These are phyloP conservation scores for Cerceris rybyensis DNA, from an alignment of 2,888 invertebrate species.

Conservation along the genomic window DNA sequence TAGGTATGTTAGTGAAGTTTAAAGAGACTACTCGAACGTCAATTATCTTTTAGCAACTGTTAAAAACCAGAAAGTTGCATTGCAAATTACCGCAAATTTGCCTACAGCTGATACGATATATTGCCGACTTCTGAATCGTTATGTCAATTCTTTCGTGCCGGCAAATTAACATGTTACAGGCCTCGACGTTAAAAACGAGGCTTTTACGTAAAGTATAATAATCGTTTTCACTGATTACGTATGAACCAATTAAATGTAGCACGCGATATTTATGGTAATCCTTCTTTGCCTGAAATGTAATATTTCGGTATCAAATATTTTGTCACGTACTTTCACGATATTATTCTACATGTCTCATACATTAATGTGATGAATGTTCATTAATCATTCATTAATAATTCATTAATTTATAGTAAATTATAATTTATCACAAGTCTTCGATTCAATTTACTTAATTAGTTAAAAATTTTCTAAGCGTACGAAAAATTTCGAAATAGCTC, in stretches of 20 bases:
- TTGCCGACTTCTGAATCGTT: not conserved
- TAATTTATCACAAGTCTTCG: too few relatives aligned
- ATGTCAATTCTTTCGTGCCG: constrained; percentile 3
- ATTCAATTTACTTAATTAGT: too few relatives aligned
- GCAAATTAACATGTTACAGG: constrained; percentile 1
- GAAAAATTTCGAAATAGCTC: too few relatives aligned
- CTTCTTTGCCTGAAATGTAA: not conserved
- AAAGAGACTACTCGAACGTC: not conserved
- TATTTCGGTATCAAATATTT: not conserved
- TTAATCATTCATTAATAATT: too few relatives aligned
- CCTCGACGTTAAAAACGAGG: not conserved
- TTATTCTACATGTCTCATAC: not conserved
- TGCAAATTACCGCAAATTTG: not conserved
- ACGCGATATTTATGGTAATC: not conserved
- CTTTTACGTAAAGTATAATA: constrained; percentile 4
- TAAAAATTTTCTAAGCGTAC: too few relatives aligned
- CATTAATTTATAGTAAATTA: too few relatives aligned
- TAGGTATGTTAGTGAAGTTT: not conserved
- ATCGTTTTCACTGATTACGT: constrained; percentile 2
- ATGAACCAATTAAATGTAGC: not conserved
- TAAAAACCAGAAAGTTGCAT: not conserved
- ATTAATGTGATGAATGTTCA: too few relatives aligned
- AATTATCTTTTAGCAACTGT: not conserved
- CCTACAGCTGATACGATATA: not conserved
- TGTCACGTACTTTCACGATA: not conserved